Base-by-base conservation (phyloP, 1,140 invertebrate species). In the Anagrus nilaparvatae region DNA sequence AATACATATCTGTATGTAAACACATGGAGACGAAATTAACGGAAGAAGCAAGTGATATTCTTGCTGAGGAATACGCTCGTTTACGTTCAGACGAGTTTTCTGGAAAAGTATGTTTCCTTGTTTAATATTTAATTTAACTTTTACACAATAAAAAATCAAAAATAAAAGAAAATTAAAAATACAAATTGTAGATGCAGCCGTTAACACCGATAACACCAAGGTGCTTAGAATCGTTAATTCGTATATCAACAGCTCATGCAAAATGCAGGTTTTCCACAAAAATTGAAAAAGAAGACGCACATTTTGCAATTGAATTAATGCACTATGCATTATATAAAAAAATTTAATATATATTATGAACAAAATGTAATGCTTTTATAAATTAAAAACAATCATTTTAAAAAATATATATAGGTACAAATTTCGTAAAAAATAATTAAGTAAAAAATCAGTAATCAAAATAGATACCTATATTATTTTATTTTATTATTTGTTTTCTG, bases 301-400 rank as follows among this genome's bases (percentile, higher is more conserved):
- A 83, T 41, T 79, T 84, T 25, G 95, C 96, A 13, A 95, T 97
- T 50, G 87, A 98, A 56, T 69, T 99, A 1, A 82, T 99, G n/a
- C 86, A 98, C 49, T 99, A 79, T 67, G 95, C 96, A 0, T 94
- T 91, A 63, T 99, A 98, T 67, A 98, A 99, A 64, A n/a, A n/a
- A n/a, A n/a, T n/a, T n/a, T n/a, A n/a, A n/a, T n/a, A n/a, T n/a
- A n/a, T n/a, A n/a, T n/a, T n/a, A n/a, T n/a, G n/a, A n/a, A n/a
- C n/a, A n/a, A n/a, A n/a, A n/a, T n/a, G n/a, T n/a, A n/a, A n/a
- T n/a, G n/a, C n/a, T n/a, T n/a, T n/a, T n/a, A n/a, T n/a, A n/a
- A n/a, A n/a, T n/a, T n/a, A n/a, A n/a, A n/a, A n/a, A n/a, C n/a
- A n/a, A n/a, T n/a, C n/a, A n/a, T n/a, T n/a, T n/a, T n/a, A n/a